Evolutionary conservation across 2,797 vertebrate genomes (phyloP), one percentile per base, ranked within the genome.

Genomic region (Nyctibius grandis): DNA sequence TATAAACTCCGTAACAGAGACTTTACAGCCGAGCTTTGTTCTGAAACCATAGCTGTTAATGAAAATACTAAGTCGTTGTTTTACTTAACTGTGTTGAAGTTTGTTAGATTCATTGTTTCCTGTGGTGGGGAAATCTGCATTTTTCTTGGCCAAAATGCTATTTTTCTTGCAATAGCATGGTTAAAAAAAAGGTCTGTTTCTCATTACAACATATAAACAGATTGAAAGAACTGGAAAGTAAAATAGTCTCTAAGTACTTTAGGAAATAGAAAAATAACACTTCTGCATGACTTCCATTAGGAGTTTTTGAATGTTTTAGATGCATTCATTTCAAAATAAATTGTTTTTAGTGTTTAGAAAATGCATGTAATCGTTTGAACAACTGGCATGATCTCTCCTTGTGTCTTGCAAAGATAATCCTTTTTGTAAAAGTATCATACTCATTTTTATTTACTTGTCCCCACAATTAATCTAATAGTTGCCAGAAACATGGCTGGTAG

Each of bases 21-120:
- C 64, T 60, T 91, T 85, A 69, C 82, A 76, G 40, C 74, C 40
- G 48, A 50, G 65, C 63, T 88, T 93, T 95, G 53, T 93, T 95
- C 93, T 93, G 91, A 95, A 97, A 91, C 81, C 40, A 44, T 73
- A 96, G 83, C 68, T 94, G 68, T 75, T 96, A 91, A 92, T 95
- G 87, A 97, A 97, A 95, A 92, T 89, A 85, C 38, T 25, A 70
- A 96, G 95, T 96, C 96, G 91, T 98, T 98, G 94, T 98, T 98
- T 98, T 98, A 95, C 86, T 97, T 97, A 97, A 97, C 96, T 97
- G 88, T 97, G 97, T 97, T 98, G 97, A 97, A 97, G 93, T 91
- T 98, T 98, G 97, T 97, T 97, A 97, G 97, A 98, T 98, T 98
- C 94, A 93, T 98, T 98, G 95, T 98, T 98, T 98, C 98, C 98